Conservation (phyloP, 2,113 vertebrate species). For the Onychostoma macrolepis region DNA sequence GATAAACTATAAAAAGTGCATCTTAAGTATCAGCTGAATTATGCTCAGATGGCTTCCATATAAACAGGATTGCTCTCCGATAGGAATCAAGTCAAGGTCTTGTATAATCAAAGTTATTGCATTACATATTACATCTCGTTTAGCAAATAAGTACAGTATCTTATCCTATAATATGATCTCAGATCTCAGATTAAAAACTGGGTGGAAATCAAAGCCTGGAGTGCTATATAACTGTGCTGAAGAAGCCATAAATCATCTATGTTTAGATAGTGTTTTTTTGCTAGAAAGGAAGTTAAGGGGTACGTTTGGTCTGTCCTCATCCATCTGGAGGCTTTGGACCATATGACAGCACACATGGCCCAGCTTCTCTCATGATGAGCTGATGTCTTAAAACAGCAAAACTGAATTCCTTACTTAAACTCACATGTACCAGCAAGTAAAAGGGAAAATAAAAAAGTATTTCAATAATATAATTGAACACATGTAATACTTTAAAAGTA, state of each 20-base stretch:
- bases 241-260: conserved; percentile 9
- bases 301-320: conserved; percentile 13
- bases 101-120: not conserved
- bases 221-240: not conserved
- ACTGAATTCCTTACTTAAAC: not conserved
- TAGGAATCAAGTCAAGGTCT: not conserved
- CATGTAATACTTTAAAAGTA: not conserved
- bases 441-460: not conserved
- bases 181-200: not conserved
- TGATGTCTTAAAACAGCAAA: conserved; percentile 10
- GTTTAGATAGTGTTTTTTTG: not conserved
- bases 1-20: not conserved
- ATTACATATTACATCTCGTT: not conserved
- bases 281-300: not conserved
- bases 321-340: conserved; percentile 24
- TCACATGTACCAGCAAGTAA: not conserved
- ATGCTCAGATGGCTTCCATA: not conserved
- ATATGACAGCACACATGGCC: conserved; percentile 28
- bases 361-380: not conserved
- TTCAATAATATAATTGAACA: not conserved
- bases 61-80: not conserved
- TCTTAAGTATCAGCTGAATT: not conserved
- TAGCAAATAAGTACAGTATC: not conserved
- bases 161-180: not conserved
- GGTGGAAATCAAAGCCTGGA: not conserved